phyloP scores from a whole-genome alignment of 2,888 invertebrate genomes.

The Yponomeuta malinellus region DNA sequence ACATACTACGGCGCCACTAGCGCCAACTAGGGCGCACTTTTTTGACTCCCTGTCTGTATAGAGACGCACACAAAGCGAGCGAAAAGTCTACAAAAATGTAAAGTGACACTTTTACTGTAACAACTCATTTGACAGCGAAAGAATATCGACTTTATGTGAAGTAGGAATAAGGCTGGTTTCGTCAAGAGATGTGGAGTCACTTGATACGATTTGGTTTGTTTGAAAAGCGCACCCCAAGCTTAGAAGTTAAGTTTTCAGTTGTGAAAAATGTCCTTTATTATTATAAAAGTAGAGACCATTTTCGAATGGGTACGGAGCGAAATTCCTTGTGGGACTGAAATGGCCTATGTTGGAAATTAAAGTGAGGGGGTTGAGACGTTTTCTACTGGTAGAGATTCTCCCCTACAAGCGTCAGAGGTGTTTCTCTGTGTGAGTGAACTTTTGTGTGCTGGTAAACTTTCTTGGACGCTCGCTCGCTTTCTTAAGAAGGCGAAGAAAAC shows the following conservation, averaged over 20 bases:
- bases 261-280: not conserved
- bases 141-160: not conserved
- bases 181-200: not conserved
- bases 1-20: slow-evolving; percentile 50
- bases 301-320: not conserved
- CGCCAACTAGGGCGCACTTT: slow-evolving; percentile 46
- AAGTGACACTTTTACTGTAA: slow-evolving; percentile 19
- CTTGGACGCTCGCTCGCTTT: slow-evolving; percentile 60
- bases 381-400: slow-evolving; percentile 22
- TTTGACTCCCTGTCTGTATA: slow-evolving; percentile 41
- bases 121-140: not conserved
- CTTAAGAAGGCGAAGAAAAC: slow-evolving; percentile 72
- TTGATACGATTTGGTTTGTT: not conserved
- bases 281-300: not conserved
- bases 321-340: not conserved
- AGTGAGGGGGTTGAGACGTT: slow-evolving; percentile 31
- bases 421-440: slow-evolving; percentile 38
- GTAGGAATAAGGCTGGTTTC: not conserved
- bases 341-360: slow-evolving; percentile 22
- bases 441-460: slow-evolving; percentile 53
- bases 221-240: not conserved
- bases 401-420: slow-evolving; percentile 27
- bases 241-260: not conserved
- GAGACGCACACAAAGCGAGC: slow-evolving; percentile 42
- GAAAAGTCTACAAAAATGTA: slow-evolving; percentile 57